A percentile compares a stretch with the other conserved stretches of the same genome.
phyloP scores from a whole-genome alignment of 2,888 invertebrate genomes.

The Archaeoteleia sp. region DNA sequence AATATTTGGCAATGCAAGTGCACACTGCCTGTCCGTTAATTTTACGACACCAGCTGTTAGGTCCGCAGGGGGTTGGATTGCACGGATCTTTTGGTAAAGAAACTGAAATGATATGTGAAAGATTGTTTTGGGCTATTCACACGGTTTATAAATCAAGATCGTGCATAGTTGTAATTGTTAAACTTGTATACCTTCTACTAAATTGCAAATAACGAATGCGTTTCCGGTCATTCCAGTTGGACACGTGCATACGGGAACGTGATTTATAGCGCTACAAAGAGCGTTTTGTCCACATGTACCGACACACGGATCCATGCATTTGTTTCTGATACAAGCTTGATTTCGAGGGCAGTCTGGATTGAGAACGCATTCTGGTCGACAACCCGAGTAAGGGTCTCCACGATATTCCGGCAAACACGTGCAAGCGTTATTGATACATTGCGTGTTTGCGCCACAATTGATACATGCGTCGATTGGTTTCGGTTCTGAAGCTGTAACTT shows the following conservation, averaged over 20 bases:
- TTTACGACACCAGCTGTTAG: constrained; percentile 79
- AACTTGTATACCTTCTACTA: constrained; percentile 76
- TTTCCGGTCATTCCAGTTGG: constrained; percentile 81
- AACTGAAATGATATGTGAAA: constrained; percentile 51
- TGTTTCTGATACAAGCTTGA: constrained; percentile 83
- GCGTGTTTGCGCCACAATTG: constrained; percentile 75
- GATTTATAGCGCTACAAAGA: constrained; percentile 77
- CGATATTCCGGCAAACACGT: constrained; percentile 70
- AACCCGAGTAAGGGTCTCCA: constrained; percentile 78
- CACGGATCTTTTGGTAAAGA: constrained; percentile 66
- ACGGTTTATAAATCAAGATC: not conserved
- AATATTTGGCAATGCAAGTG: constrained; percentile 81
- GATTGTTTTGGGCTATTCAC: not conserved
- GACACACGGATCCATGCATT: constrained; percentile 85
- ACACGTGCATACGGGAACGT: constrained; percentile 82
- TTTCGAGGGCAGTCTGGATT: constrained; percentile 83
- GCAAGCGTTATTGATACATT: constrained; percentile 71
- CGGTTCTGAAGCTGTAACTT: constrained; percentile 63
- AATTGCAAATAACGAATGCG: constrained; percentile 81
- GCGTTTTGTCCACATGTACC: constrained; percentile 81
- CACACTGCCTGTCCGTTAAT: constrained; percentile 83
- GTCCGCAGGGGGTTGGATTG: constrained; percentile 75
- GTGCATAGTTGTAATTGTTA: not conserved
- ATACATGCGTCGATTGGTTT: constrained; percentile 70
- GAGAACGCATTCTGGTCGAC: constrained; percentile 85